Conservation (phyloP, 2,113 vertebrate genomes). For the Anas platyrhynchos region DNA sequence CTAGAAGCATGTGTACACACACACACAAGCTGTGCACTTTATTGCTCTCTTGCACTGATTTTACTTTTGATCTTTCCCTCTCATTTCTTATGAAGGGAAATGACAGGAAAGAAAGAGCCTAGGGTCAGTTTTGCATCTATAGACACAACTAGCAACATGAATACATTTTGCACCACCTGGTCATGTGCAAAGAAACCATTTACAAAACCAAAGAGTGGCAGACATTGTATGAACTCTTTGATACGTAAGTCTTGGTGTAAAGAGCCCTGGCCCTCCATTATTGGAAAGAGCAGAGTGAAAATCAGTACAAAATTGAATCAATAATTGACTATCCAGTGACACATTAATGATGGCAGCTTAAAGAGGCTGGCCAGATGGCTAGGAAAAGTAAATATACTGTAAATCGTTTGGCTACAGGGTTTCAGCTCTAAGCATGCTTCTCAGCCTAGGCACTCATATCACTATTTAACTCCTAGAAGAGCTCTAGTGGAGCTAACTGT, state of each 20-base stretch:
- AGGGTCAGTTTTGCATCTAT: not conserved
- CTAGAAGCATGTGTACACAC: not conserved
- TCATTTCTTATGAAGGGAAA: not conserved
- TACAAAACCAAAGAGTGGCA: not conserved
- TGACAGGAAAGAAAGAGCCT: not conserved
- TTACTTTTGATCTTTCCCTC: not conserved
- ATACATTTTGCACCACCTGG: not conserved
- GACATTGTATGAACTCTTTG: not conserved
- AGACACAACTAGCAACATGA: not conserved
- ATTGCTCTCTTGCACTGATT: not conserved
- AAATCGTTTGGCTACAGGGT: not conserved
- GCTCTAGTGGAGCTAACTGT: not conserved
- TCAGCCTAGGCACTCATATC: not conserved
- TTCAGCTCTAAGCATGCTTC: not conserved
- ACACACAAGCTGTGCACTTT: not conserved
- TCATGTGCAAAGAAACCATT: not conserved
- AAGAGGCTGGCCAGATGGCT: not conserved
- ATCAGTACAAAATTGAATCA: not conserved
- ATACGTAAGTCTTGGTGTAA: not conserved
- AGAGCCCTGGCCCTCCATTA: not conserved
- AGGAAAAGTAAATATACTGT: not conserved
- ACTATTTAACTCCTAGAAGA: not conserved
- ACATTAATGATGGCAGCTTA: not conserved
- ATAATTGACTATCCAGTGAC: not conserved
- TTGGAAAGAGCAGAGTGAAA: not conserved